Evolutionary conservation across 1,140 invertebrate species (phyloP), one percentile per base, ranked within the genome.

Genomic region (Leucophenga varia): DNA sequence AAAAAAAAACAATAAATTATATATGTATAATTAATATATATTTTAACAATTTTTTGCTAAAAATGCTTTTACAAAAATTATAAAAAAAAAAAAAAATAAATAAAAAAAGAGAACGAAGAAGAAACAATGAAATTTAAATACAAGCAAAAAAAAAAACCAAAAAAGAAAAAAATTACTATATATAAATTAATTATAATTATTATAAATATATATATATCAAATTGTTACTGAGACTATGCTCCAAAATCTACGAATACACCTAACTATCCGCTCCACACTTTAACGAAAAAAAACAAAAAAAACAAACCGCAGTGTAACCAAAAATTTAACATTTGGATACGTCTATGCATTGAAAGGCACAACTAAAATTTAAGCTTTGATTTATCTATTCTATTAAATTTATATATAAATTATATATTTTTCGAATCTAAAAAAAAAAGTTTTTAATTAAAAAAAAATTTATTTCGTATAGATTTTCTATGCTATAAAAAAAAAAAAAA

Each of bases 1-100:
- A 44, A 41, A 32, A 35, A 31, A 21, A 55, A 36, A 55, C 22
- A 41, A 39, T 52, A 21, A 37, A 45, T 43, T 20, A 49, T n/a
- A n/a, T n/a, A n/a, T n/a, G n/a, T n/a, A n/a, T n/a, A n/a, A n/a
- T n/a, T n/a, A n/a, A n/a, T n/a, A n/a, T n/a, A n/a, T 52, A 59
- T 57, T 67, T 67, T 67, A 63, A n/a, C n/a, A 67, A 67, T 68
- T 67, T 67, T 67, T 67, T 67, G 63, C 63, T 67, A 67, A 63
- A 57, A 67, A 59, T 68, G 63, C 63, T 67, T 65, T 63, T 67
- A 67, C 64, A 67, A 67, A 46, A 48, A 44, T 49, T 35, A 54
- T 18, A 22, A 6, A 3, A 46, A 30, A 17, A 40, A 18, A 55
- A 43, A 25, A 34, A 36, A 7, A 34, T 34, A n/a, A 14, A 17